Conservation (phyloP, 2,888 invertebrate species). For the Ctenicera cuprea region DNA sequence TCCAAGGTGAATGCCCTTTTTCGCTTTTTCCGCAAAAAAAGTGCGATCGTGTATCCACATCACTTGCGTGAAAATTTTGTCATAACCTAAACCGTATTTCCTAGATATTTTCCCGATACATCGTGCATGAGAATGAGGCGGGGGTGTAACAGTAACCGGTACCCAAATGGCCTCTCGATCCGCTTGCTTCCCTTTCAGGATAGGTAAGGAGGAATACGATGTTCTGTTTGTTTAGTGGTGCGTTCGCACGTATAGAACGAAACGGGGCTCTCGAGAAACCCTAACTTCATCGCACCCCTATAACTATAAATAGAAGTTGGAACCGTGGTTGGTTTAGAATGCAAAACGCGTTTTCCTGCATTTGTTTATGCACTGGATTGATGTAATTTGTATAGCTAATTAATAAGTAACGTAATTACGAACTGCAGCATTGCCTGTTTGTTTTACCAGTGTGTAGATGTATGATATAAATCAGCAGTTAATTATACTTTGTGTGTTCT, state of each 20-base stretch:
- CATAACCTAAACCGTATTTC: conserved; percentile 29
- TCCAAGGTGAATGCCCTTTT: too few relatives aligned
- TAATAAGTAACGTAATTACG: conserved; percentile 36
- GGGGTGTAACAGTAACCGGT: conserved; percentile 24
- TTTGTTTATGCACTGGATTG: conserved; percentile 40
- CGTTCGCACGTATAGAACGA: conserved; percentile 41
- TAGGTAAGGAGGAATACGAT: conserved; percentile 39
- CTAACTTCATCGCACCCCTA: conserved; percentile 30
- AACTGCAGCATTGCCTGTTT: not conserved
- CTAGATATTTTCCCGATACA: conserved; percentile 29
- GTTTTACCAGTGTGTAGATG: not conserved
- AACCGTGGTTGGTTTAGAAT: conserved; percentile 27
- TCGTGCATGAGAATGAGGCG: conserved; percentile 27
- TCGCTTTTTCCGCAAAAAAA: not conserved
- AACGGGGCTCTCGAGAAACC: conserved; percentile 38
- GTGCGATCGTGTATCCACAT: not conserved
- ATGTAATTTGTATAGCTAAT: conserved; percentile 39
- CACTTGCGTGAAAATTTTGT: conserved; percentile 21
- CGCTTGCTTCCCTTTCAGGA: conserved; percentile 33
- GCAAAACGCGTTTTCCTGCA: conserved; percentile 39
- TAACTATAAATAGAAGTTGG: conserved; percentile 41
- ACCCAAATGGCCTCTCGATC: conserved; percentile 39
- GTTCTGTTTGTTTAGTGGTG: conserved; percentile 47
- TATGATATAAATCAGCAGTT: not conserved
- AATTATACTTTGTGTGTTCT: not conserved